Percentiles rank a stretch among this genome's conserved stretches.
Conservation (phyloP, 2,888 invertebrate species). For the Diarsia rubi region DNA sequence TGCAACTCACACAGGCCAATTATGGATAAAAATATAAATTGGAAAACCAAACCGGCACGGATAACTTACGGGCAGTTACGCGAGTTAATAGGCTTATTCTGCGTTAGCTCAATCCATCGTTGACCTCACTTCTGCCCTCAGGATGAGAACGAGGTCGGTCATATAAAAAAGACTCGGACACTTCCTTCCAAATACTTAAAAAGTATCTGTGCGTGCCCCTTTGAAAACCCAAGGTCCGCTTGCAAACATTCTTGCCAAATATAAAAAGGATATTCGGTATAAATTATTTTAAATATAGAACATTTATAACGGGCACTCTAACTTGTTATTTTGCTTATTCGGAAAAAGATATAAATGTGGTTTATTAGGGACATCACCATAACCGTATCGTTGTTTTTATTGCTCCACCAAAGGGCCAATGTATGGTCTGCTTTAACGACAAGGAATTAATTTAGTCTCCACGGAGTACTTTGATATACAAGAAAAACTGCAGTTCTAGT, state of each 20-base stretch:
- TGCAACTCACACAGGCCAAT: neutral
- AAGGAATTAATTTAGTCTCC: conserved; percentile 37
- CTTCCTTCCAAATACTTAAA: neutral
- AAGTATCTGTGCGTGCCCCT: neutral
- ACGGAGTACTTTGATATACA: neutral
- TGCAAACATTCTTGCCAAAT: neutral
- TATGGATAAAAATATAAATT: neutral
- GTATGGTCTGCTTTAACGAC: conserved; percentile 39
- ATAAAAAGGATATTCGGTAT: neutral
- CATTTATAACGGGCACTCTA: conserved; percentile 3
- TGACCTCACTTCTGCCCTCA: too few species aligned
- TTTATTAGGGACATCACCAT: conserved; percentile 53
- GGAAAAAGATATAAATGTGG: conserved; percentile 48
- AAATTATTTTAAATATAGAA: conserved; percentile 27
- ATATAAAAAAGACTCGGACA: neutral
- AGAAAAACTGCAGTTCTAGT: neutral
- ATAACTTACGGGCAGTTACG: too few species aligned
- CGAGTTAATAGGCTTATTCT: too few species aligned
- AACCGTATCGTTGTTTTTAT: conserved; percentile 56
- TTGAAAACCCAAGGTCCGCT: neutral
- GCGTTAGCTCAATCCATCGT: too few species aligned
- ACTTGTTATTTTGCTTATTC: conserved; percentile 47
- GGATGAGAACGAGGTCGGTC: too few species aligned
- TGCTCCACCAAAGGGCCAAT: conserved; percentile 20
- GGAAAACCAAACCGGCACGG: neutral